Base-by-base conservation (phyloP, 2,888 invertebrate genomes). In the Drosophila demipolita region DNA sequence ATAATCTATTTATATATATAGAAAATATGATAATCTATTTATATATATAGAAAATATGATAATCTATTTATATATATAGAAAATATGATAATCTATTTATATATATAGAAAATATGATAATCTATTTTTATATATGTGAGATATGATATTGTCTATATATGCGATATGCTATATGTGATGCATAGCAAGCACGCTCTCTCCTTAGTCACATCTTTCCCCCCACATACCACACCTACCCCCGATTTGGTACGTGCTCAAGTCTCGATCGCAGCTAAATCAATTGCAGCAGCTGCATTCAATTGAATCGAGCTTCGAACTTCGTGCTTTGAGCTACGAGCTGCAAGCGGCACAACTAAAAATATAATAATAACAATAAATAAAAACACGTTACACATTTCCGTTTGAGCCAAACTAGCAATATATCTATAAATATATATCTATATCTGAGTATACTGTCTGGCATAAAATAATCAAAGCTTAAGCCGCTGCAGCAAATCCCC, bases 371-470 rank as follows among this genome's bases (percentile, higher is more conserved):
- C 15, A 23, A 45, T 15, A 8, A 45, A 8, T 15, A 45, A 63
- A 70, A 86, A 83, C 83, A 79, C 83, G 83, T 75, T 79, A 69
- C 79, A 74, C 77, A 83, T 79, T 86, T 86, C 79, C 83, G 83
- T 72, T 77, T 57, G 36, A 57, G 33, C 53, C 36, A 23, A 29
- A 54, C 26, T 55, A 12, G 53, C 53, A 38, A 45, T 40, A 52
- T 23, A 15, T 45, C 23, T 15, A 23, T 45, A 15, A 17, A 17
- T 36, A 11, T 17, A 35, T 23, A 45, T 45, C 1, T 40, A 15
- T 15, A 23, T 45, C 32, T 32, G 15, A 5, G 17, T 7, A 15
- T 53, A 6, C 11, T n/a, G 17, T 36, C 20, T 53, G 42, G 45
- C 26, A 63, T 62, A 62, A 49, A 80, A 66, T 68, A 77, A 82